Conservation (phyloP, 2,113 vertebrate species). For the Neolamprologus fasciatus region DNA sequence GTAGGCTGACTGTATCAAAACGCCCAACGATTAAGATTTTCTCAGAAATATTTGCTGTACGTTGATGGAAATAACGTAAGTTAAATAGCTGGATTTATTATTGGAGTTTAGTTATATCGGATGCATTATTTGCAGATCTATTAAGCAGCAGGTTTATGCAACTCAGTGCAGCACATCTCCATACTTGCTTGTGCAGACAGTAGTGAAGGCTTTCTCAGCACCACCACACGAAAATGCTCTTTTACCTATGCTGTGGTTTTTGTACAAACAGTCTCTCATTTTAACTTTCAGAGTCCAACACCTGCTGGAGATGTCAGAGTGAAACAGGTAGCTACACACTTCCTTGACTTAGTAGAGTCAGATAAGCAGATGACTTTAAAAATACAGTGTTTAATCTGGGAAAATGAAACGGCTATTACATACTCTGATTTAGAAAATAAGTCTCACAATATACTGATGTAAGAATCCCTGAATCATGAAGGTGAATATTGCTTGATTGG, state of each 20-base stretch:
- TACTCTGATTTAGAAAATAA: not conserved
- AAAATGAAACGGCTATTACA: not conserved
- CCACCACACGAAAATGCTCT: not conserved
- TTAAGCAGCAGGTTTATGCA: not conserved
- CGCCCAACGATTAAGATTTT: rapidly evolving
- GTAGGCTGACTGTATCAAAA: not conserved
- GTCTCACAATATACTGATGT: not conserved
- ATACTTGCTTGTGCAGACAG: not conserved
- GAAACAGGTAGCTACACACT: constrained; percentile 65
- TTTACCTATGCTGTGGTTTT: not conserved
- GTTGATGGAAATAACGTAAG: not conserved
- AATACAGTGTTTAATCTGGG: not conserved
- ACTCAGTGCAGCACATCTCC: not conserved
- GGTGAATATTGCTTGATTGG: not conserved
- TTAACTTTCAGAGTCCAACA: constrained; percentile 65
- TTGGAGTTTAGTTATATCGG: not conserved
- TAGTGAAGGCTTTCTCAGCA: not conserved
- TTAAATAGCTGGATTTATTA: rapidly evolving
- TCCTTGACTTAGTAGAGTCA: not conserved
- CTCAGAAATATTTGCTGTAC: not conserved
- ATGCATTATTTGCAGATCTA: not conserved
- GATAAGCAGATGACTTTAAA: not conserved
- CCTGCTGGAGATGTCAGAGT: constrained; percentile 73
- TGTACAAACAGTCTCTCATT: constrained; percentile 35
- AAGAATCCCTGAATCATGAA: not conserved